Base-by-base conservation (phyloP, 2,888 invertebrate genomes). In the Sisyra nigra region DNA sequence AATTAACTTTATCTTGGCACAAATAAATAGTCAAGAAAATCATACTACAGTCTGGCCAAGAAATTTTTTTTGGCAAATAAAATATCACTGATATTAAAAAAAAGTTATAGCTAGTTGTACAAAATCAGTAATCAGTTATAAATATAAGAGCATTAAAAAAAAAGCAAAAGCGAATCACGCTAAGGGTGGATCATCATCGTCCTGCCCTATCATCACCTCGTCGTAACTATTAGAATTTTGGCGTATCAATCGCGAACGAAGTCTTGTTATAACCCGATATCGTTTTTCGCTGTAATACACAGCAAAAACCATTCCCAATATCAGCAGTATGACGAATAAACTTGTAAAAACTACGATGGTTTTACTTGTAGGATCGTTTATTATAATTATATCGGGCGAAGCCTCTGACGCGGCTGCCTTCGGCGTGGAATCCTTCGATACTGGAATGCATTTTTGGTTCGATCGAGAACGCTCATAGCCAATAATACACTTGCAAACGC, bases 151-250 rank as follows among this genome's bases (percentile, higher is more conserved):
- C 33, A 13, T 37, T 15, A 18, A 18, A 6, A 19, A 3, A 15
- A 15, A 14, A 7, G 14, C 6, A 36, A 10, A 17, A 42, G 37
- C 15, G 9, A 34, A 35, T 43, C 35, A 43, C 13, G 48, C 42
- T 35, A 61, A 49, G 18, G 61, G 60, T 17, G 60, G 59, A 41
- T 48, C 48, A 47, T 60, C 58, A 42, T 55, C 60, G 50, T 62
- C 62, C 46, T 59, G 58, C 5, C 63, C 63, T 48, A 63, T 62
- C 61, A 63, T 63, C 45, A 63, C 62, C 49, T 63, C 63, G 51
- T 63, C 62, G 48, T 62, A 63, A 48, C 55, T 60, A n/a, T 45
- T 45, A 47, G 52, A 54, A 47, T 55, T 55, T 53, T 37, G 43
- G n/a, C 37, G 29, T 17, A 13, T 11, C 8, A 43, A 43, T 32